Conservation (phyloP, 2,888 invertebrate species). For the Reticulitermes lucifugus region DNA sequence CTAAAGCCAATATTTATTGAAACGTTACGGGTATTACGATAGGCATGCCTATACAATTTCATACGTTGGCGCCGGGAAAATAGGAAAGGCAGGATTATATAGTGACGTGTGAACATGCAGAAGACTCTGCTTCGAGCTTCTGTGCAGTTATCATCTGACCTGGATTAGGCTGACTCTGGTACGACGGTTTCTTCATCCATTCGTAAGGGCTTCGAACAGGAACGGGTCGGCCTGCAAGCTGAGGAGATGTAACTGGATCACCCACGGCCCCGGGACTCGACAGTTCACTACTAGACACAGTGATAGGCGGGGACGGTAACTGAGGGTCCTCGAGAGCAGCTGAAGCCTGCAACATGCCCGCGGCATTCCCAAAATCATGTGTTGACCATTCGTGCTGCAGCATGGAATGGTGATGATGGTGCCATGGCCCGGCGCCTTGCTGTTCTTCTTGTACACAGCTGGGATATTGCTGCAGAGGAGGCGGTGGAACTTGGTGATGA, state of each 20-base stretch:
- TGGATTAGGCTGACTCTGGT: slow-evolving; percentile 86
- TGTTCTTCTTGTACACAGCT: slow-evolving; percentile 50
- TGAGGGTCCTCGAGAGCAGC: slow-evolving; percentile 56
- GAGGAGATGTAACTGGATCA: slow-evolving; percentile 60
- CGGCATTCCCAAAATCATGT: slow-evolving; percentile 5
- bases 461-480: slow-evolving; percentile 54
- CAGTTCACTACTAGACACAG: slow-evolving; percentile 71
- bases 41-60: too few species aligned
- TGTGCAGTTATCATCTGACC: slow-evolving; percentile 72
- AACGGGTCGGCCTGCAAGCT: slow-evolving; percentile 68
- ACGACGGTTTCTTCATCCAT: slow-evolving; percentile 93
- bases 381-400: slow-evolving; percentile 52
- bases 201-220: slow-evolving; percentile 86
- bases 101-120: too few species aligned
- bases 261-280: slow-evolving; percentile 68
- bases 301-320: slow-evolving; percentile 70
- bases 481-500: slow-evolving; percentile 56
- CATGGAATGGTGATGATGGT: slow-evolving; percentile 51
- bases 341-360: slow-evolving; percentile 68
- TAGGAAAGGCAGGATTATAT: too few species aligned
- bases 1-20: too few species aligned
- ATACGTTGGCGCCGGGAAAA: too few species aligned
- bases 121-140: too few species aligned
- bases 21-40: too few species aligned
- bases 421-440: slow-evolving; percentile 47